Evolutionary conservation across 2,797 vertebrate genomes (phyloP), one percentile per base, ranked within the genome.

Genomic region (Distichodus sexfasciatus): DNA sequence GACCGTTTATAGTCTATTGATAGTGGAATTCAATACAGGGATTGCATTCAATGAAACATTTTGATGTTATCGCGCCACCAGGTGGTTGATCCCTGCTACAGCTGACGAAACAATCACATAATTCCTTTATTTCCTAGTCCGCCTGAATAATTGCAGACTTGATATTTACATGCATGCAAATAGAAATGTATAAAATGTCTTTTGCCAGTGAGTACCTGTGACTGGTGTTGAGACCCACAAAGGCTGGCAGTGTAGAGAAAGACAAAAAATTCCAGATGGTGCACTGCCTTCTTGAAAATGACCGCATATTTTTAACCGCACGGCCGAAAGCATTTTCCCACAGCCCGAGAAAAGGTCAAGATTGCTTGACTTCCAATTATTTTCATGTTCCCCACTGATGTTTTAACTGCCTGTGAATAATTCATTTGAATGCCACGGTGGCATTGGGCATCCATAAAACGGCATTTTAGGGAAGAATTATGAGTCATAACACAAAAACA

Each of bases 61-160:
- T 62, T 76, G 67, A 71, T 79, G 62, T 74, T 87, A 76, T 71
- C 80, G 79, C 75, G 88, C 90, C 91, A 89, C 83, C 89, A 75
- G 63, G 86, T 90, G 91, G 89, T 31, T 26, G 50, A 64, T 50
- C 26, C n/a, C 4, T 11, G 82, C 76, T 83, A 82, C 24, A 69
- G 43, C 43, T 65, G 50, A 65, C 57, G 19, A 47, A 10, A 36
- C 53, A 38, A 47, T 28, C 11, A 12, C 3, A 15, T 53, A 9
- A 31, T n/a, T n/a, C n/a, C n/a, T n/a, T n/a, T n/a, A n/a, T n/a
- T n/a, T n/a, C n/a, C n/a, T n/a, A n/a, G n/a, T n/a, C n/a, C n/a
- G n/a, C n/a, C n/a, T n/a, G n/a, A n/a, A n/a, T n/a, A n/a, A 46
- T 76, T 75, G 62, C 36, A 44, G 33, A 14, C n/a, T n/a, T n/a